Evolutionary conservation across 2,888 invertebrate genomes (phyloP).

Genomic region (Polia nebulosa): DNA sequence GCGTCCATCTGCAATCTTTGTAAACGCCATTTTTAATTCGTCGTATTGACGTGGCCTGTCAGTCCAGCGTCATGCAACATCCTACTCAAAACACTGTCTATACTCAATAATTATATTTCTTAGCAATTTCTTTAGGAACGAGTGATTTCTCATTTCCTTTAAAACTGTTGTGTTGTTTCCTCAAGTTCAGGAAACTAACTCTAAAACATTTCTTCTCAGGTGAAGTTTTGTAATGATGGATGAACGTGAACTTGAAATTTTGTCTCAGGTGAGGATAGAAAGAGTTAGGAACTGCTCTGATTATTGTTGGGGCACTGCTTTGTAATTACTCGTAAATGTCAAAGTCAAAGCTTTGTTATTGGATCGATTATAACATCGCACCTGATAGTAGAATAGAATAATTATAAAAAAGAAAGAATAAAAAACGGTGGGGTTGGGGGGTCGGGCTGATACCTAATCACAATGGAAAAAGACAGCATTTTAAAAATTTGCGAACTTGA

Average conservation of each 20-base stretch:
- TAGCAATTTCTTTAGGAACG: constrained; percentile 4
- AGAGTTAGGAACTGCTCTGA: neutral
- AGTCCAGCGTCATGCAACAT: constrained; percentile 16
- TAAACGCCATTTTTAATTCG: constrained; percentile 31
- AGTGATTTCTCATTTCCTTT: constrained; percentile 32
- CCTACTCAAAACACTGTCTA: constrained; percentile 41
- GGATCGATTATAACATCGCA: neutral
- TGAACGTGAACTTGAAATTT: constrained; percentile 4
- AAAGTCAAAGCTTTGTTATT: neutral
- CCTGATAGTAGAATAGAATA: neutral
- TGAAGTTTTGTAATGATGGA: constrained; percentile 4
- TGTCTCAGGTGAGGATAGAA: neutral
- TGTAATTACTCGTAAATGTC: neutral
- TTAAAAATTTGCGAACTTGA: too few species aligned
- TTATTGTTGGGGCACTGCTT: neutral
- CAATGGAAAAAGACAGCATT: too few species aligned
- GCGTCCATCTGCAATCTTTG: constrained; percentile 19
- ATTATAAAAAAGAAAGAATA: too few species aligned
- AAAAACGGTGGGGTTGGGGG: too few species aligned
- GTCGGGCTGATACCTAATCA: too few species aligned
- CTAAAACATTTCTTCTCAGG: neutral
- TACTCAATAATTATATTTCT: constrained; percentile 44
- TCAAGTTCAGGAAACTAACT: constrained; percentile 11
- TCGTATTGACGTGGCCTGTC: constrained; percentile 45
- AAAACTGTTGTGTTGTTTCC: constrained; percentile 11